Base-by-base conservation (phyloP, 2,113 vertebrate species). In the Romanogobio albipinnatus region DNA sequence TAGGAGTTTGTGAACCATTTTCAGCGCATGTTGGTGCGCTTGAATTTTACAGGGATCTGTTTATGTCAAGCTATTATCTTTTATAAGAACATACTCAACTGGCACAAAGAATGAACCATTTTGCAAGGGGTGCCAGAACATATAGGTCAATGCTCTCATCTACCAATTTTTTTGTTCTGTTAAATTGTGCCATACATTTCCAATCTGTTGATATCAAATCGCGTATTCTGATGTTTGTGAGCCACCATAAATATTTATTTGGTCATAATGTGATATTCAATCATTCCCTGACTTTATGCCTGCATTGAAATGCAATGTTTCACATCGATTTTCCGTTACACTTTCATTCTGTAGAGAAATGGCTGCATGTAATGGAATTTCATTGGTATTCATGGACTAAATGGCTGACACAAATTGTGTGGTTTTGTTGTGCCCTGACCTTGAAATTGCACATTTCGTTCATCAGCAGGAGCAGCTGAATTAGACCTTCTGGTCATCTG, bases 301-400 rank as follows among this genome's bases (percentile, higher is more conserved):
- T n/a, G 9, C 26, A 36, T 76, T 61, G 29, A 43, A 81, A 61
- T 86, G 68, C 39, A 19, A 6, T 43, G 59, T 58, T 87, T 80
- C 14, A 79, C 26, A 47, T 17, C 24, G 71, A 24, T 59, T 71
- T 77, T 71, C 70, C 4, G 1, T 80, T 62, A 82, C 43, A 19
- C 33, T 45, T 88, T 49, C 17, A 45, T 70, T 81, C 10, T 39
- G 29, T 70, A 26, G 78, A 70, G 82, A 49, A 84, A 82, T 24
- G 29, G 15, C 22, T 56, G 83, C 14, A 24, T 49, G 73, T 43
- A 66, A 85, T 76, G 71, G 61, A 15, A 24, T 58, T 61, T 77
- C 29, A 76, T 86, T 86, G 56, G 26, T 79, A 86, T 87, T 84
- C 86, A 84, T 82, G 64, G 75, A 71, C 36, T 86, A 58, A 83